Conservation (phyloP, 1,140 invertebrate species). For the Brachionus koreanus region DNA sequence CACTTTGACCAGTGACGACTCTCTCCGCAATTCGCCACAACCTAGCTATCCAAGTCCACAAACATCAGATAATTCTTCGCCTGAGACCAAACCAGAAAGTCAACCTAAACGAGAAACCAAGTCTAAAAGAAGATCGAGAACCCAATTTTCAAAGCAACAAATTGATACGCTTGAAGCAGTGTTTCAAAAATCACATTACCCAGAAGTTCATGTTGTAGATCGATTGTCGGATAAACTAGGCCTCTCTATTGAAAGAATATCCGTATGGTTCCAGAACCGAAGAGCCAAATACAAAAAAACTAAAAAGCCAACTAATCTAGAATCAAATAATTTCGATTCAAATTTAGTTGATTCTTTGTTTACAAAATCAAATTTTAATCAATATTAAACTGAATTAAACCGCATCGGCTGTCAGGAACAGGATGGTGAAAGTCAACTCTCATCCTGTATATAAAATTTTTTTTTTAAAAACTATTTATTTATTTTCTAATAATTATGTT, state of each 20-base stretch:
- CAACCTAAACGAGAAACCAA: neutral
- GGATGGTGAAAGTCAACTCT: neutral
- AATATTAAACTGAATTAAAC: neutral
- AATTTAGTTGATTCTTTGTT: neutral
- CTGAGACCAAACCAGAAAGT: neutral
- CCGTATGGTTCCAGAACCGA: slow-evolving; percentile 41
- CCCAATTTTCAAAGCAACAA: slow-evolving; percentile 32
- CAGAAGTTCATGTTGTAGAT: slow-evolving; percentile 42
- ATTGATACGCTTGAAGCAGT: slow-evolving; percentile 23
- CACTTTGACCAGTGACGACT: neutral
- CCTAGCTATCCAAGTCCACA: neutral
- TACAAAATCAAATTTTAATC: neutral
- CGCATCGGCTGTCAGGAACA: neutral
- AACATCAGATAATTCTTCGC: neutral
- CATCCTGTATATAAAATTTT: neutral
- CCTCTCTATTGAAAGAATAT: slow-evolving; percentile 24
- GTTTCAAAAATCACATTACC: slow-evolving; percentile 36
- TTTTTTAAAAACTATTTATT: neutral
- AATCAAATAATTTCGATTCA: neutral
- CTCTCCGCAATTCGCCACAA: neutral
- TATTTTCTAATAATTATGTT: neutral
- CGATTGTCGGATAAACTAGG: slow-evolving; percentile 17
- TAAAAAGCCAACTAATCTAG: neutral
- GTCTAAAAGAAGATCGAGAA: slow-evolving; percentile 24
- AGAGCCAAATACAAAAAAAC: slow-evolving; percentile 40